Base-by-base conservation (phyloP, 2,888 invertebrate genomes). In the Prosopocoilus inquinatus region DNA sequence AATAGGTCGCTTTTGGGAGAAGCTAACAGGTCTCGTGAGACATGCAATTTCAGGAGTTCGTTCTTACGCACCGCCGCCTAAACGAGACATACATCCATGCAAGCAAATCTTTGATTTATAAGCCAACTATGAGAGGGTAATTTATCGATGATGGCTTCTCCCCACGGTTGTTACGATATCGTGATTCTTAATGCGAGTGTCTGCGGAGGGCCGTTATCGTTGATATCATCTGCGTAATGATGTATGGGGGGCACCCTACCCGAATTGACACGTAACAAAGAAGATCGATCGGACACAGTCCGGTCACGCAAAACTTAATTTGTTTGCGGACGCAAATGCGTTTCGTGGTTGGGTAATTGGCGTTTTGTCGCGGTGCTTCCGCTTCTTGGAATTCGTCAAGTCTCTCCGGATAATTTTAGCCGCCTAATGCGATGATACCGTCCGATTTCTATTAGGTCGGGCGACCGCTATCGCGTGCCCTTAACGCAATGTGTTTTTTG, bases 1-100 rank as follows among this genome's bases (percentile, higher is more conserved):
- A 71, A 71, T 71, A 68, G 70, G 70, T 65, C 57, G 65, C 70
- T 69, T 63, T 61, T 60, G 70, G 65, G 68, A 69, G 59, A 54
- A 64, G 58, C 63, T 69, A 68, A 70, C 68, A 68, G 66, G 67
- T 66, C 71, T 64, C 68, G 53, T 45, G 70, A 64, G 70, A 62
- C 63, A 59, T 61, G 50, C 59, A 28, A 28, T 28, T 28, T 28
- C 20, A 28, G 20, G 20, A 28, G 20, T 28, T 28, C 20, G 5
- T 28, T 28, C 20, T 28, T 28, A 28, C 63, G 59, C 62, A 52
- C 53, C 53, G 54, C 60, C 60, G 61, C 59, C 60, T 64, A 60
- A 65, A 66, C 63, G 62, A 64, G 59, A 60, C 20, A 28, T 28
- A 28, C 5, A 28, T 5, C 20, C 20, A 28, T 28, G 20, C 20